Percentiles rank a stretch among this genome's conserved stretches.
Conservation (phyloP, 2,797 vertebrate species). For the Eurystomus glaucurus region DNA sequence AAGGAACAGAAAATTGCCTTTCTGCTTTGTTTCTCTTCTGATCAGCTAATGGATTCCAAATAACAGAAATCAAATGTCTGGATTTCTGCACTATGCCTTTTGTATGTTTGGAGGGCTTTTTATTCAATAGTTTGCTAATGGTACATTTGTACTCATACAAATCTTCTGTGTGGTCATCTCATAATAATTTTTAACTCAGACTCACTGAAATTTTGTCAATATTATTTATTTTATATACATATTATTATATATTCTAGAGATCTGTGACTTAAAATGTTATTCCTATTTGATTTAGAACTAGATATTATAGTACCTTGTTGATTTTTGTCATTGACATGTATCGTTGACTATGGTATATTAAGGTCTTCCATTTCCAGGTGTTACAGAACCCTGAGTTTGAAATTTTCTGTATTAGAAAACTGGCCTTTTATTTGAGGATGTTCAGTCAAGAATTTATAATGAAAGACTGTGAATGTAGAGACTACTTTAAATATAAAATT, state of each 20-base stretch:
- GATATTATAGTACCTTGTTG: neutral
- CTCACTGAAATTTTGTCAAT: neutral
- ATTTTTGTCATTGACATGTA: conserved; percentile 11
- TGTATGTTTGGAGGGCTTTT: fast-evolving
- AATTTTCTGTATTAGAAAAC: neutral
- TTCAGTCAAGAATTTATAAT: neutral
- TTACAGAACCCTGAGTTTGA: neutral
- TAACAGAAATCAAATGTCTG: neutral
- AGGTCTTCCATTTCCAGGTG: neutral
- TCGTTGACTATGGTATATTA: neutral
- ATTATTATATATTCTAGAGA: neutral
- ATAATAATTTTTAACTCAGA: neutral
- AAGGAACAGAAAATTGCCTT: neutral
- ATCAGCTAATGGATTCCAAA: neutral
- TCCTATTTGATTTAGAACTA: neutral
- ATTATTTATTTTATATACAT: neutral
- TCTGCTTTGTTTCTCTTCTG: neutral
- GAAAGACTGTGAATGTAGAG: neutral
- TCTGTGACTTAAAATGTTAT: neutral
- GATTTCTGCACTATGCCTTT: neutral
- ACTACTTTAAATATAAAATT: neutral
- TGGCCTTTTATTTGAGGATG: neutral
- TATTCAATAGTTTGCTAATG: neutral
- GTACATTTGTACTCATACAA: neutral
- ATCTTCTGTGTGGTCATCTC: neutral